These are phyloP conservation scores for Linnaemya tessellans DNA, from an alignment of 2,888 invertebrate species.

Conservation along the genomic window DNA sequence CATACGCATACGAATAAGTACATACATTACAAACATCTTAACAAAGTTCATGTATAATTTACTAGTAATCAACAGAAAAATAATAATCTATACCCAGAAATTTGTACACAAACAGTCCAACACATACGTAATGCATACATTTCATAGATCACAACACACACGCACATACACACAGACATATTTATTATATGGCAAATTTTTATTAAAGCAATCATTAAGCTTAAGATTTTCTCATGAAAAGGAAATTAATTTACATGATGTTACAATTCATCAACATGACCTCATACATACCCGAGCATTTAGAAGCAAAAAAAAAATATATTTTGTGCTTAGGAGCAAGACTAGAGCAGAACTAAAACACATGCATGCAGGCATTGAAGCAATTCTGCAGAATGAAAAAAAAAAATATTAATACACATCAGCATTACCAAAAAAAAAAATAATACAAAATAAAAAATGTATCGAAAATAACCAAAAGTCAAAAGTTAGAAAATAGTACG, in stretches of 20 bases:
- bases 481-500: conserved; percentile 57
- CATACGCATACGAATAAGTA: neutral
- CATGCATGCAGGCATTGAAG: neutral
- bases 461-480: conserved; percentile 66
- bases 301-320: neutral
- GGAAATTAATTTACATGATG: conserved; percentile 72
- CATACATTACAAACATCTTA: conserved; percentile 9
- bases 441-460: neutral
- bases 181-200: conserved; percentile 49
- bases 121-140: conserved; percentile 17
- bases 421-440: neutral
- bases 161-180: neutral
- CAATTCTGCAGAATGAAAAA: conserved; percentile 26
- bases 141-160: conserved; percentile 7
- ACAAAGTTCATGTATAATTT: conserved; percentile 45
- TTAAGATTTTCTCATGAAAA: conserved; percentile 65
- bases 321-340: neutral
- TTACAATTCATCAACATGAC: conserved; percentile 70
- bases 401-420: conserved; percentile 4
- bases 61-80: conserved; percentile 46
- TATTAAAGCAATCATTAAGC: conserved; percentile 65
- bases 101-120: conserved; percentile 22
- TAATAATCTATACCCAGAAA: conserved; percentile 32
- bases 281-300: conserved; percentile 40
- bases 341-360: neutral